A percentile compares a stretch with the other conserved stretches of the same genome.
Evolutionary conservation across 2,797 vertebrate genomes (phyloP).

Genomic region (Xyrichtys novacula): DNA sequence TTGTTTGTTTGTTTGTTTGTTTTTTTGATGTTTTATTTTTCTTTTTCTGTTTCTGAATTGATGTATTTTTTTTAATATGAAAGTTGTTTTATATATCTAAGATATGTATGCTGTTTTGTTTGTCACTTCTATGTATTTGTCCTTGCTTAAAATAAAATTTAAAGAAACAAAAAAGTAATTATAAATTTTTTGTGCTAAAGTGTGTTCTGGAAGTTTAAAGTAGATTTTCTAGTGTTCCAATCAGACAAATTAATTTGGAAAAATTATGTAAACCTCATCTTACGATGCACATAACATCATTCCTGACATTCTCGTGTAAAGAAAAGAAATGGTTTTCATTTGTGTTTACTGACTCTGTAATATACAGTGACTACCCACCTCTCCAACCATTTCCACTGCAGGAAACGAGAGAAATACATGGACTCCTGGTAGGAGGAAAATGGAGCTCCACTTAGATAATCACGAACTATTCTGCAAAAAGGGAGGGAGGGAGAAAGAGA

Average conservation of each 20-base stretch:
- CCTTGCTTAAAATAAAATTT: no score
- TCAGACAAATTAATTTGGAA: constrained; percentile 1
- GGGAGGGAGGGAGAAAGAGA: constrained; percentile 30
- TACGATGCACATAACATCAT: background rate
- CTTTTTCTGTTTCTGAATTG: no score
- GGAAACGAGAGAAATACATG: constrained; percentile 92
- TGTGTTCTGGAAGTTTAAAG: background rate
- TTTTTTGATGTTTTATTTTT: no score
- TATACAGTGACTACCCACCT: constrained; percentile 83
- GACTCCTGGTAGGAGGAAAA: constrained; percentile 93
- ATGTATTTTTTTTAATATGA: no score
- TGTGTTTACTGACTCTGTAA: constrained; percentile 27
- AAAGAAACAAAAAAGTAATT: no score
- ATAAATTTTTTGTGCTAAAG: no score
- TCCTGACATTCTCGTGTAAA: background rate
- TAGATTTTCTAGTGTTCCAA: background rate
- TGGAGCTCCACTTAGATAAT: constrained; percentile 91
- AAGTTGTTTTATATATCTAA: no score
- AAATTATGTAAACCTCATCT: background rate
- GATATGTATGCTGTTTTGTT: no score
- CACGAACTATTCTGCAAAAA: constrained; percentile 88
- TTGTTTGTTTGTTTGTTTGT: no score
- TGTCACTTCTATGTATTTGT: no score
- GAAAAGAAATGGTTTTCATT: constrained; percentile 12
- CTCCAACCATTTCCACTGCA: constrained; percentile 98